Base-by-base conservation (phyloP, 2,797 vertebrate species). In the Rallus crepitans region DNA sequence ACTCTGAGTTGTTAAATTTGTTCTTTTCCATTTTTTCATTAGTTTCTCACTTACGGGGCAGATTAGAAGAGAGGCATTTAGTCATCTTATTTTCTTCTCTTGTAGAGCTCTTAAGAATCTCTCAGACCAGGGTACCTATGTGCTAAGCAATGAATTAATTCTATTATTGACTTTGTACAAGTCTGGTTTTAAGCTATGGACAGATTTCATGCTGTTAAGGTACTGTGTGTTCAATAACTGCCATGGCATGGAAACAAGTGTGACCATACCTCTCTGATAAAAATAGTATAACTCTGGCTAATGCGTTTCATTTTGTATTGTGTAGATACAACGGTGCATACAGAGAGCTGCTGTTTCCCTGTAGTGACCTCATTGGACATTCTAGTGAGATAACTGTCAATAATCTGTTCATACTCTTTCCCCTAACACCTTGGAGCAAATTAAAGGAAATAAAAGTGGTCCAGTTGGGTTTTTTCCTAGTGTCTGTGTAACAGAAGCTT, bases 1-100 rank as follows among this genome's bases (percentile, higher is more conserved):
- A 55, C 47, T 80, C 57, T 0, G 8, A 65, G 50, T 39, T 78
- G 72, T 63, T 91, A 70, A 55, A 80, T 94, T 85, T 87, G 70
- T 82, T 84, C 93, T 92, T 77, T 71, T 40, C 61, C 57, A 0
- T 48, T 93, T 94, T 72, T 71, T 80, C 50, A 77, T 93, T 87
- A 71, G 42, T 55, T 27, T 75, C 61, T 81, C 40, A 30, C 60
- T 90, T 65, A 50, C 30, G 85, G 86, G 81, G 9, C n/a, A 61
- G 60, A 68, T 82, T 63, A 84, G 75, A 68, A 71, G 48, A 73
- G 31, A 71, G 27, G 9, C 30, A 42, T 77, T 87, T 77, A 80
- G n/a, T 66, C 65, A 78, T 78, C 31, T 81, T 78, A 31, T 56
- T 95, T 68, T 84, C 52, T 63, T 81, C 52, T 70, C 15, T 28